Conservation (phyloP, 1,140 invertebrate genomes). For the Laupala kohalensis region DNA sequence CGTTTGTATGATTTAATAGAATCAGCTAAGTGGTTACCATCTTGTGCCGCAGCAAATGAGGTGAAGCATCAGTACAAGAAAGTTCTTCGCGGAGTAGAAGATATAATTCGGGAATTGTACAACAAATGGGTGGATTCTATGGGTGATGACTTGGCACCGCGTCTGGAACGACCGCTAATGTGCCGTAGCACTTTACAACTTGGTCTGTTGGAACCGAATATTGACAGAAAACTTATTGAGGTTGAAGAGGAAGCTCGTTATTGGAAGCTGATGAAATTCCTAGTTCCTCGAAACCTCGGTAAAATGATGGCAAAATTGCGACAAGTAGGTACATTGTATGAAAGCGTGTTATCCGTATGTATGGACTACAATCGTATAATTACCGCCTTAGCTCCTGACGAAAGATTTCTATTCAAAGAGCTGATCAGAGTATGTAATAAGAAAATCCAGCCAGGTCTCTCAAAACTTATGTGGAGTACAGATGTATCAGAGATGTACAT, state of each 20-base stretch:
- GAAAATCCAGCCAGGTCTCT: constrained; percentile 66
- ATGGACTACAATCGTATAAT: constrained; percentile 72
- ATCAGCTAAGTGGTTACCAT: constrained; percentile 46
- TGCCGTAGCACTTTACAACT: constrained; percentile 42
- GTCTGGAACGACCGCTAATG: constrained; percentile 58
- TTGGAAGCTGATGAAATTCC: constrained; percentile 38
- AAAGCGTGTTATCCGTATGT: constrained; percentile 59
- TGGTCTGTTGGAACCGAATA: constrained; percentile 63
- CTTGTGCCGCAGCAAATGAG: constrained; percentile 54
- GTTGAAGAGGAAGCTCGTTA: constrained; percentile 21
- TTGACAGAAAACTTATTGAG: constrained; percentile 42
- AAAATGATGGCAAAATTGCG: constrained; percentile 45
- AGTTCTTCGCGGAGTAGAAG: constrained; percentile 48
- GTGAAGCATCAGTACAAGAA: constrained; percentile 49
- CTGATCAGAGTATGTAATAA: constrained; percentile 46
- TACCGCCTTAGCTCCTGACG: constrained; percentile 35
- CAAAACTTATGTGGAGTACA: constrained; percentile 61
- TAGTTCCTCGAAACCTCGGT: constrained; percentile 32
- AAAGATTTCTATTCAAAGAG: constrained; percentile 39
- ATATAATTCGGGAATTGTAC: constrained; percentile 44
- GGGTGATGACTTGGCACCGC: constrained; percentile 41
- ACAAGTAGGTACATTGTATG: constrained; percentile 48
- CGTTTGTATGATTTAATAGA: constrained; percentile 36
- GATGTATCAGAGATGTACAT: constrained; percentile 63
- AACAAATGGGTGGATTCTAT: constrained; percentile 45